These are phyloP conservation scores for Tenthredo mesomela DNA, from an alignment of 2,888 invertebrate genomes.

Conservation along the genomic window DNA sequence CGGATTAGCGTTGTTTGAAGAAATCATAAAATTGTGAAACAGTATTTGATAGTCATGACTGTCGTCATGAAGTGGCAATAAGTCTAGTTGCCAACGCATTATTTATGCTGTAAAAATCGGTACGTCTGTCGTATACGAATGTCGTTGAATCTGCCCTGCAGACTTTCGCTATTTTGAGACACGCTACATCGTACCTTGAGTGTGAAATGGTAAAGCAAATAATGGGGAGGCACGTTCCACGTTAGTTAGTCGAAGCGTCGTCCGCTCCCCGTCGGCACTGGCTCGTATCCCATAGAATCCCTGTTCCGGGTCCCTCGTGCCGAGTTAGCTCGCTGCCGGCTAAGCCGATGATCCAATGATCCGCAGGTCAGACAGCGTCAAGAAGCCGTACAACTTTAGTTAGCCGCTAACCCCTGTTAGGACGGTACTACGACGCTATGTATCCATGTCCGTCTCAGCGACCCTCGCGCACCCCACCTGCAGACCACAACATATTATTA, in stretches of 20 bases:
- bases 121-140: too few species aligned
- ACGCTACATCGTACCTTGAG: background rate
- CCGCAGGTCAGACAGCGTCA: slow-evolving; percentile 76
- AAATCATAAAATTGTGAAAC: too few species aligned
- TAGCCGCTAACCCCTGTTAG: slow-evolving; percentile 59
- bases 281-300: slow-evolving; percentile 27
- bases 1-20: too few species aligned
- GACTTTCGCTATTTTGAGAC: background rate
- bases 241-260: slow-evolving; percentile 18
- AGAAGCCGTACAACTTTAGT: slow-evolving; percentile 75
- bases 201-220: slow-evolving; percentile 35
- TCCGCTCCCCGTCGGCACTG: slow-evolving; percentile 1
- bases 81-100: too few species aligned
- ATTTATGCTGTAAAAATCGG: too few species aligned
- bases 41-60: background rate
- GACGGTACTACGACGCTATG: slow-evolving; percentile 23
- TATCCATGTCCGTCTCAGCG: slow-evolving; percentile 3
- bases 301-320: slow-evolving; percentile 33
- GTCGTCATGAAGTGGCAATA: too few species aligned
- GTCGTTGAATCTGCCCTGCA: too few species aligned
- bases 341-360: slow-evolving; percentile 77
- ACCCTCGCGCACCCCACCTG: background rate
- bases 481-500: slow-evolving; percentile 1
- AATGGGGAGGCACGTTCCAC: slow-evolving; percentile 17
- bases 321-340: slow-evolving; percentile 56